These are phyloP conservation scores for Eupithecia vulgata DNA, from an alignment of 2,888 invertebrate species.

Conservation along the genomic window DNA sequence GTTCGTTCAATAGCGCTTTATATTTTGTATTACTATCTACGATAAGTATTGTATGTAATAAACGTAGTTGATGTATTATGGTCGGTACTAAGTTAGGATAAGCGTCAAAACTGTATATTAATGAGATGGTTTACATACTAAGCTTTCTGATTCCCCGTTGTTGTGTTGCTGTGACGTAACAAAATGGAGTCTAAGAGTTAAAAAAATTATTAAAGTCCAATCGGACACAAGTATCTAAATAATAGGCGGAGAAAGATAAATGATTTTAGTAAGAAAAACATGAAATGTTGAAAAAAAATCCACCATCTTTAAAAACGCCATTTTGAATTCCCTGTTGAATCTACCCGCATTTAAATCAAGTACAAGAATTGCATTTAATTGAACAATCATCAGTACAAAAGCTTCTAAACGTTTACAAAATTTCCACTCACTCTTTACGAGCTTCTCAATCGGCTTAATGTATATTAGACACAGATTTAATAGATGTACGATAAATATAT, in stretches of 20 bases:
- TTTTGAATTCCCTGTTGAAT: conserved; percentile 42
- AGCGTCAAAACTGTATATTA: conserved; percentile 73
- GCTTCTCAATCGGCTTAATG: conserved; percentile 81
- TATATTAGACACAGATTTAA: conserved; percentile 82
- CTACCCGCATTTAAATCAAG: conserved; percentile 29
- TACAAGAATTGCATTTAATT: conserved; percentile 44
- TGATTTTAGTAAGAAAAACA: conserved; percentile 11
- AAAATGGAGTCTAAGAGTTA: conserved; percentile 32
- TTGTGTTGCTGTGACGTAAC: conserved; percentile 23
- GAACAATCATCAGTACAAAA: conserved; percentile 54
- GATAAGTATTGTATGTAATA: conserved; percentile 70
- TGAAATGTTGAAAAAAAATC: conserved; percentile 6
- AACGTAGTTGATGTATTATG: conserved; percentile 78
- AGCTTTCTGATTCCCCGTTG: conserved; percentile 55
- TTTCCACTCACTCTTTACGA: conserved; percentile 73
- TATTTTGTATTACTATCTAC: conserved; percentile 65
- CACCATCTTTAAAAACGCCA: conserved; percentile 43
- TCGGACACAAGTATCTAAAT: conserved; percentile 1
- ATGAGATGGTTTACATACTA: conserved; percentile 56
- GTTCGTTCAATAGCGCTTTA: conserved; percentile 59
- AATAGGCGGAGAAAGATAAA: not conserved
- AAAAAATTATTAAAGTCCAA: not conserved
- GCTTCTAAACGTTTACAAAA: conserved; percentile 59
- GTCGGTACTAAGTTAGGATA: conserved; percentile 67
- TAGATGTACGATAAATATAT: conserved; percentile 75